Conservation (phyloP, 2,113 vertebrate species). For the Empidonax alnorum region DNA sequence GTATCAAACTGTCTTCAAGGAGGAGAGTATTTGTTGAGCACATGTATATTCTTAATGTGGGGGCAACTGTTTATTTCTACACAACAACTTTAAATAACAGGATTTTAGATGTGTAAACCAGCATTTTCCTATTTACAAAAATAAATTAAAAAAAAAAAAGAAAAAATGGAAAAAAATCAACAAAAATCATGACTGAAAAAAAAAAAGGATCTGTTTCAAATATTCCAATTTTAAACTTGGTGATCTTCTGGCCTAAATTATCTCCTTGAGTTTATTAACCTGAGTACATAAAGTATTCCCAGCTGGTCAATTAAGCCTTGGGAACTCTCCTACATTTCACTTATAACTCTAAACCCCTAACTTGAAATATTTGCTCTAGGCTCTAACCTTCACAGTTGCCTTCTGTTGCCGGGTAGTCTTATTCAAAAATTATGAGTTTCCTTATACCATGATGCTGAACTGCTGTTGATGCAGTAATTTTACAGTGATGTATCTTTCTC, state of each 20-base stretch:
- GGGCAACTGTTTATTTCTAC: background rate
- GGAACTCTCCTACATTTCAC: background rate
- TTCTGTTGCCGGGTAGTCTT: background rate
- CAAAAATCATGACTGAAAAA: background rate
- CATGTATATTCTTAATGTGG: background rate
- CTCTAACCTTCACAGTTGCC: background rate
- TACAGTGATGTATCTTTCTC: background rate
- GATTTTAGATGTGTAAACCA: background rate
- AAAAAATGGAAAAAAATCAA: background rate
- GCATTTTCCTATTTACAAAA: background rate
- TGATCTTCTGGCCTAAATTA: background rate
- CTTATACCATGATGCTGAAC: background rate
- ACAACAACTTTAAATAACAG: background rate
- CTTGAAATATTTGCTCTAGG: background rate
- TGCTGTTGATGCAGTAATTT: background rate
- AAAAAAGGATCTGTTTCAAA: background rate
- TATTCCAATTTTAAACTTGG: background rate
- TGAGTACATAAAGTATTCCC: background rate
- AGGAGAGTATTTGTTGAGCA: background rate
- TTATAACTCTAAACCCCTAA: fast-evolving
- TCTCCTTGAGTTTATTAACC: background rate
- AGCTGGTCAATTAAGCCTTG: background rate
- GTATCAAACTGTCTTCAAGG: background rate
- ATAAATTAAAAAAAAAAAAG: background rate
- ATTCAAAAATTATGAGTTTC: background rate